These are phyloP conservation scores for Aethes cnicana DNA, from an alignment of 2,888 invertebrate species.

Conservation along the genomic window DNA sequence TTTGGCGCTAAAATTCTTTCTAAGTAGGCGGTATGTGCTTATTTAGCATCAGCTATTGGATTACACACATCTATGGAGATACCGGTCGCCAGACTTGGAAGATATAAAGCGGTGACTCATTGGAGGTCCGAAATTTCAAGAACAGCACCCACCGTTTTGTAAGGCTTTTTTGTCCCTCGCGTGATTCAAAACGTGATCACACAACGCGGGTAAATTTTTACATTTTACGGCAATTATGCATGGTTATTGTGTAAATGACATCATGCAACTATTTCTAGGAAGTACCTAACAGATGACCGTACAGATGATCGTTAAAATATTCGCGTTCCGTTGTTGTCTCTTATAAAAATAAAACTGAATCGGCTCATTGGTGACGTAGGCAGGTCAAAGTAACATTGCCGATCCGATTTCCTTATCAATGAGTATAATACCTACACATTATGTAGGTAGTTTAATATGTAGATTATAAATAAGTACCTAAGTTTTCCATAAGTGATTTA, in stretches of 20 bases:
- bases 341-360: no score
- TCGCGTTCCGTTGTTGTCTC: no score
- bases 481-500: background rate
- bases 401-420: no score
- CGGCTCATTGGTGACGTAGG: no score
- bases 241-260: background rate
- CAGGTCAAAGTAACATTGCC: no score
- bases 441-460: no score
- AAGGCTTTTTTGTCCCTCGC: slow-evolving; percentile 17
- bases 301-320: no score
- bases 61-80: background rate
- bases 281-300: no score
- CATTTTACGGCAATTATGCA: background rate
- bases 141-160: slow-evolving; percentile 8
- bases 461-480: background rate
- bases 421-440: no score
- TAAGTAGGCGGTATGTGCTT: background rate
- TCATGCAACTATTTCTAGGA: no score
- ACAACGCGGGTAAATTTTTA: slow-evolving; percentile 6
- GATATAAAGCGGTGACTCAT: slow-evolving; percentile 11
- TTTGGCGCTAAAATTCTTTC: background rate
- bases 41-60: slow-evolving; percentile 4
- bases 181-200: slow-evolving; percentile 11
- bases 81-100: slow-evolving; percentile 6
- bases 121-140: slow-evolving; percentile 25